Percentiles rank a stretch among this genome's conserved stretches.
Conservation (phyloP, 2,797 vertebrate species). For the Myoxocephalus aenaeus region DNA sequence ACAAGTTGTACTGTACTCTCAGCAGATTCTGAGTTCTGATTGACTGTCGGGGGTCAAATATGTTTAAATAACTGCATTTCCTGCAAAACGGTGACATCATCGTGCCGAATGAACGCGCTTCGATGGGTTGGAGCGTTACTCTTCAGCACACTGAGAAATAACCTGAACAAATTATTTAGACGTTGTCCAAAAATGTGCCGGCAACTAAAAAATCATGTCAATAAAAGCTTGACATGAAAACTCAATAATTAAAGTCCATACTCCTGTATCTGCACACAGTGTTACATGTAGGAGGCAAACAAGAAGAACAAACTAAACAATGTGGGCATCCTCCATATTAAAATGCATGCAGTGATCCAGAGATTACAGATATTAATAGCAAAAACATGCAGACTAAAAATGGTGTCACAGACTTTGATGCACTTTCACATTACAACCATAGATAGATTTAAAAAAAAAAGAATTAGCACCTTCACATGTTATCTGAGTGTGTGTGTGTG, state of each 20-base stretch:
- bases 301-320: not conserved
- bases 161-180: slow-evolving; percentile 22
- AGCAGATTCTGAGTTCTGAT: slow-evolving; percentile 36
- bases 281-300: not conserved
- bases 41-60: slow-evolving; percentile 48
- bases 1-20: slow-evolving; percentile 42
- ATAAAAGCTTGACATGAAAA: not conserved
- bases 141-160: slow-evolving; percentile 29
- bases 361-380: slow-evolving; percentile 49
- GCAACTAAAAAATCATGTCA: not conserved
- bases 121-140: slow-evolving; percentile 24
- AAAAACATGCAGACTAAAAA: slow-evolving; percentile 18
- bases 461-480: slow-evolving; percentile 30
- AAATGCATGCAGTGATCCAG: slow-evolving; percentile 35
- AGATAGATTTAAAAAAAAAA: slow-evolving; percentile 13
- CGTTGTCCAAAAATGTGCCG: slow-evolving; percentile 16
- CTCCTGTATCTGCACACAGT: not conserved
- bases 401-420: slow-evolving; percentile 22
- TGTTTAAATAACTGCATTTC: slow-evolving; percentile 47
- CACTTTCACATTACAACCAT: not conserved
- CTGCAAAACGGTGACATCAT: slow-evolving; percentile 41
- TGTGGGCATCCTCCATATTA: slow-evolving; percentile 17
- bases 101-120: slow-evolving; percentile 35
- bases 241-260: not conserved
- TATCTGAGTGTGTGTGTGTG: slow-evolving; percentile 13